A percentile compares a stretch with the other conserved stretches of the same genome.
phyloP scores from a whole-genome alignment of 2,113 vertebrate species.

The Candoia aspera region DNA sequence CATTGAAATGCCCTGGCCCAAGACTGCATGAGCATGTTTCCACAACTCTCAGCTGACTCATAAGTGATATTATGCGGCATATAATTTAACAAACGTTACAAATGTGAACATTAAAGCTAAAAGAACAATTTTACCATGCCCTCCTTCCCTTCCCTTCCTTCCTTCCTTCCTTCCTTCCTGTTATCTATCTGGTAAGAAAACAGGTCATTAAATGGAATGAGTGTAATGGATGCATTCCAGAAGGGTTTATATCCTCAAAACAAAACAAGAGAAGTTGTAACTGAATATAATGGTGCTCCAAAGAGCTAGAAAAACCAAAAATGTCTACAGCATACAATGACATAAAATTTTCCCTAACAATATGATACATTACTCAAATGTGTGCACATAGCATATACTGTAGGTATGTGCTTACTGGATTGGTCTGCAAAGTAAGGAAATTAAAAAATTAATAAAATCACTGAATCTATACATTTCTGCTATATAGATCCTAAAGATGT shows the following conservation, averaged over 20 bases:
- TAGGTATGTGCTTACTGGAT: not conserved
- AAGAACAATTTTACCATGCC: not conserved
- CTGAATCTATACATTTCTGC: too few species aligned
- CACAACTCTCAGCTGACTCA: not conserved
- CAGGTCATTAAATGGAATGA: not conserved
- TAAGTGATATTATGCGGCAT: not conserved
- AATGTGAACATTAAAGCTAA: conserved; percentile 9
- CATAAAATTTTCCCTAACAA: too few species aligned
- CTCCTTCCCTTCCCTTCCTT: not conserved
- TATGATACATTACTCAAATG: not conserved
- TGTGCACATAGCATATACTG: not conserved
- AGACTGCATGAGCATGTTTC: not conserved
- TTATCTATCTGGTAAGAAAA: not conserved
- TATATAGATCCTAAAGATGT: too few species aligned
- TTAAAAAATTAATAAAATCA: too few species aligned
- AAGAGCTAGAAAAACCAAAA: not conserved
- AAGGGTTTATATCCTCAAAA: not conserved
- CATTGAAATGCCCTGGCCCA: not conserved
- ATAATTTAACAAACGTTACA: conserved; percentile 16
- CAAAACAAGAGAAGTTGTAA: not conserved
- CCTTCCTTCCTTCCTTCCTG: not conserved
- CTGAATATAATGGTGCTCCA: not conserved
- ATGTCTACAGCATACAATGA: not conserved
- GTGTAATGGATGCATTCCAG: not conserved
- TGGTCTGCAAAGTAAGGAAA: not conserved